Percentiles rank a stretch among this genome's conserved stretches.
These are phyloP conservation scores for Trissolcus brochymenae DNA, from an alignment of 2,888 invertebrate genomes.

Conservation along the genomic window DNA sequence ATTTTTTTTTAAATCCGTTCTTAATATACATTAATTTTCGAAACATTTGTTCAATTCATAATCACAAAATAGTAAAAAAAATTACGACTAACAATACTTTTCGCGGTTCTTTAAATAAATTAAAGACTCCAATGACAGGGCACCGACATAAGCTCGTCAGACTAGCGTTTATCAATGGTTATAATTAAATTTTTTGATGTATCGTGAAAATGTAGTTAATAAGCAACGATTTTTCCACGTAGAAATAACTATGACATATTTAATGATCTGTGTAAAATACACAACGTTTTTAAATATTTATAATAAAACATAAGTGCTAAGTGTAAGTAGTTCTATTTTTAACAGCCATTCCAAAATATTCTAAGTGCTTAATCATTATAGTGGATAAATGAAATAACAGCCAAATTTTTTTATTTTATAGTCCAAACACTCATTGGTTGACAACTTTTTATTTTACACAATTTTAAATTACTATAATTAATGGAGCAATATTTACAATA, in stretches of 20 bases:
- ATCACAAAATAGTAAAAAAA: not conserved
- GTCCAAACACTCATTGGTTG: not conserved
- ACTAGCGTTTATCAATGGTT: slow-evolving; percentile 33
- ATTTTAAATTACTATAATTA: slow-evolving; percentile 23
- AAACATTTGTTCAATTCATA: slow-evolving; percentile 7
- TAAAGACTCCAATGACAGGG: slow-evolving; percentile 12
- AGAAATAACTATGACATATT: slow-evolving; percentile 33
- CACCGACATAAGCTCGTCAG: slow-evolving; percentile 19
- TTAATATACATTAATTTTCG: not conserved
- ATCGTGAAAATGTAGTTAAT: slow-evolving; percentile 32
- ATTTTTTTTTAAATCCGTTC: not conserved
- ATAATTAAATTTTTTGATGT: slow-evolving; percentile 24
- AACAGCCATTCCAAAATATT: not conserved
- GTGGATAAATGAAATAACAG: not conserved
- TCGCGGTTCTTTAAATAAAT: slow-evolving; percentile 12
- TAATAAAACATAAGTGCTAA: slow-evolving; percentile 55
- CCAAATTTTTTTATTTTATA: not conserved
- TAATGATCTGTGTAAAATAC: slow-evolving; percentile 32
- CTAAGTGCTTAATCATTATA: not conserved
- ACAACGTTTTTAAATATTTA: slow-evolving; percentile 59
- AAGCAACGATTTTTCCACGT: slow-evolving; percentile 35
- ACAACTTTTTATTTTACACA: slow-evolving; percentile 14
- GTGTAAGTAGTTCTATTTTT: slow-evolving; percentile 6
- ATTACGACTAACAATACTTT: not conserved
- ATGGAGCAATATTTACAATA: slow-evolving; percentile 47